Evolutionary conservation across 2,888 invertebrate species (phyloP), one percentile per base, ranked within the genome.

Genomic region (Dyspetes luteomarginatus): DNA sequence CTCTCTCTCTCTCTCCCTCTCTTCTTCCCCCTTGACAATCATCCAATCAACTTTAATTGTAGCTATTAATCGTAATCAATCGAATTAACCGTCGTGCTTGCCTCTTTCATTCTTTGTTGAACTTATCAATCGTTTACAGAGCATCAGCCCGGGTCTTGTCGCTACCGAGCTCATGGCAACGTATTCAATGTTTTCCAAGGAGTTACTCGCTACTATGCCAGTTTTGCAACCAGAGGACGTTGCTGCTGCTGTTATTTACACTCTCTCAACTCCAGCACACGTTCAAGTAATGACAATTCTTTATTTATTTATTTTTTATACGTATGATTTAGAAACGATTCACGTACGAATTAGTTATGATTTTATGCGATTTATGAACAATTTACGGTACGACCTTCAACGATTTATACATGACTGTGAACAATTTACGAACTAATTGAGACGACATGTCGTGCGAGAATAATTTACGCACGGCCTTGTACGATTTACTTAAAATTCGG

Each of bases 71-170:
- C 55, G 17, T 17, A 56, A 65, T 82, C 4, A 56, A 52, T 55
- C 22, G 22, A 64, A 56, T 68, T 43, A 15, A 73, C 64, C 55
- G 50, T 48, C 22, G 62, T 41, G 0, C 43, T 58, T 19, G 17
- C 48, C 15, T 36, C 41, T 43, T n/a, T n/a, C n/a, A n/a, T n/a
- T n/a, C n/a, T n/a, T n/a, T n/a, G n/a, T n/a, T n/a, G n/a, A n/a
- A n/a, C n/a, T n/a, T 3, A 3, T n/a, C 9, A 43, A 9, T 55
- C 17, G n/a, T 60, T 85, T 86, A 12, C 85, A 95, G 95, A 94
- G 94, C 85, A 92, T 95, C 56, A 95, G 94, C 52, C 95, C 95
- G 0, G 95, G 95, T 17, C 88, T 94, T 83, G 94, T 95, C 17
- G 92, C 93, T 56, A 95, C 95, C 0, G 93, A 93, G 76, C 91